Percentiles rank a stretch among this genome's conserved stretches.
phyloP scores from a whole-genome alignment of 2,113 vertebrate species.

The Cromileptes altivelis region DNA sequence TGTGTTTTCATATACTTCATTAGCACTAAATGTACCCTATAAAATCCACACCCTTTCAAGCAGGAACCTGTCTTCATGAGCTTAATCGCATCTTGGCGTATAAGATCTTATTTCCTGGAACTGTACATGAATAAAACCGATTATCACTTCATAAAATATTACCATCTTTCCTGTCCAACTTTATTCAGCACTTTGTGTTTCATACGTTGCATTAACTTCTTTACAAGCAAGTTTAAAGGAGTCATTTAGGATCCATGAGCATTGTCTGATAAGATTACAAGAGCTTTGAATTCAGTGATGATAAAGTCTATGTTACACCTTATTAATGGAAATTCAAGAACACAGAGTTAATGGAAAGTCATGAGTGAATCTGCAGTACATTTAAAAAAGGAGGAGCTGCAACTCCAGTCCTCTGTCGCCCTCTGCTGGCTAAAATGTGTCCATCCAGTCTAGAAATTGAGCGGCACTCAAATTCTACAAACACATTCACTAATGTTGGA shows the following conservation, averaged over 20 bases:
- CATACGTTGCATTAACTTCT: neutral
- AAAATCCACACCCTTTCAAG: slow-evolving; percentile 18
- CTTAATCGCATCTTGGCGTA: slow-evolving; percentile 1
- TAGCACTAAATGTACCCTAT: slow-evolving; percentile 10
- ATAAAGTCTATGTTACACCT: neutral
- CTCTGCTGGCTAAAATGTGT: slow-evolving; percentile 65
- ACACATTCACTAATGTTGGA: neutral
- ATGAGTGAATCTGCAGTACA: neutral
- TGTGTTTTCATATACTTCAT: slow-evolving; percentile 11
- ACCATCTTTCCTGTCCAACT: neutral
- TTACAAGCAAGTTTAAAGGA: neutral
- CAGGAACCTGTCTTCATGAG: slow-evolving; percentile 24
- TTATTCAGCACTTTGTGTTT: slow-evolving; percentile 8
- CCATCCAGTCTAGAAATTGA: neutral
- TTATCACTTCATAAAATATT: neutral
- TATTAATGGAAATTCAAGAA: neutral
- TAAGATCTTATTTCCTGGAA: neutral
- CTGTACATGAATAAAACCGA: neutral
- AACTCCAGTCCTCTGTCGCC: slow-evolving; percentile 65
- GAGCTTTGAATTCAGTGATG: neutral
- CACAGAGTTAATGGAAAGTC: neutral
- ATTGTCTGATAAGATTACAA: neutral
- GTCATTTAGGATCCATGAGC: neutral
- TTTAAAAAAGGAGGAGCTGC: neutral
- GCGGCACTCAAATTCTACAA: neutral